These are phyloP conservation scores for Rhea pennata DNA, from an alignment of 2,113 vertebrate species.

Conservation along the genomic window DNA sequence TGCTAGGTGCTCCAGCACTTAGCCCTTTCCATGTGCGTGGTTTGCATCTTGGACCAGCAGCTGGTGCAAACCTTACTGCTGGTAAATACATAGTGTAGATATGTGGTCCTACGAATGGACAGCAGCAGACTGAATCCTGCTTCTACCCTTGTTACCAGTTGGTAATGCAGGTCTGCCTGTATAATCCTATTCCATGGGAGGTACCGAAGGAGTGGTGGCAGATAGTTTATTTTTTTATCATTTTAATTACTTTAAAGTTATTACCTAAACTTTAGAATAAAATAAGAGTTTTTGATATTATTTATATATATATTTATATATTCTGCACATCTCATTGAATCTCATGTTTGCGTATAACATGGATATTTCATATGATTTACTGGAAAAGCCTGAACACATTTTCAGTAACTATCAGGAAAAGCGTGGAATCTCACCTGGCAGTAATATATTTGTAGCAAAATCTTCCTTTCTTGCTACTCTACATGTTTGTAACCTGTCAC, in stretches of 20 bases:
- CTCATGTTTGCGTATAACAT: too few relatives aligned
- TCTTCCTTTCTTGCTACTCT: not conserved
- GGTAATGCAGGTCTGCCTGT: not conserved
- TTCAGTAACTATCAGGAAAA: not conserved
- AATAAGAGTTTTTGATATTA: not conserved
- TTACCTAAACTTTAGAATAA: not conserved
- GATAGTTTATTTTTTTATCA: not conserved
- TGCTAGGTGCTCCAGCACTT: not conserved
- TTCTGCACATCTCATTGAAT: not conserved
- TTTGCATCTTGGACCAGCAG: not conserved
- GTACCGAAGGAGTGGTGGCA: not conserved
- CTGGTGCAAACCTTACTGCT: not conserved
- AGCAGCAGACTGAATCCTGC: not conserved
- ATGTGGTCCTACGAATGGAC: not conserved
- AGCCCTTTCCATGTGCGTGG: accelerated
- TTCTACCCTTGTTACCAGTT: not conserved
- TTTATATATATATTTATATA: not conserved
- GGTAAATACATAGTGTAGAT: not conserved
- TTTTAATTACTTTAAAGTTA: not conserved
- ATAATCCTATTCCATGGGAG: not conserved
- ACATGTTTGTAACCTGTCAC: not conserved
- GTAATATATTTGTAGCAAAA: not conserved
- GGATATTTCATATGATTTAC: not conserved
- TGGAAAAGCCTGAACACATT: not conserved
- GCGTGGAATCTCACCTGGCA: not conserved